These are phyloP conservation scores for Monopterus albus DNA, from an alignment of 2,113 vertebrate genomes.

Conservation along the genomic window DNA sequence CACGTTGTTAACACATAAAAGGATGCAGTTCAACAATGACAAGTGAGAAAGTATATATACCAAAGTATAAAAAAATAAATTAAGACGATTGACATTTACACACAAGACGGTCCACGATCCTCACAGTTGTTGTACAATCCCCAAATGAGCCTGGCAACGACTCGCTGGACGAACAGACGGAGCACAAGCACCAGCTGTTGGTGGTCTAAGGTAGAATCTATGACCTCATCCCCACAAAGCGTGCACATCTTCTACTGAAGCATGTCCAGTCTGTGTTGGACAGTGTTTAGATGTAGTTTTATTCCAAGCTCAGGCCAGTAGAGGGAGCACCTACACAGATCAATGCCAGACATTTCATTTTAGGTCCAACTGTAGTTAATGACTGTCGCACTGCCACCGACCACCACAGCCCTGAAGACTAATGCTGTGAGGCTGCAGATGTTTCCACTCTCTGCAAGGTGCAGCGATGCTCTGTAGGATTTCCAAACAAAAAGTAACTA, in stretches of 20 bases:
- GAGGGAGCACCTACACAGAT: not conserved
- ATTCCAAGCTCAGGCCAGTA: not conserved
- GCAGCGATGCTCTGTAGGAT: not conserved
- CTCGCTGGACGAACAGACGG: not conserved
- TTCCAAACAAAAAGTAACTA: constrained; percentile 6
- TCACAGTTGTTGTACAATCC: constrained; percentile 54
- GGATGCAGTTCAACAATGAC: constrained; percentile 63
- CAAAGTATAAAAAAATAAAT: constrained; percentile 85
- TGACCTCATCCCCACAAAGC: not conserved
- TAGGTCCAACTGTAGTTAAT: constrained; percentile 37
- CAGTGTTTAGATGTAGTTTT: not conserved
- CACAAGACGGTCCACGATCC: constrained; percentile 56
- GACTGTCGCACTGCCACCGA: constrained; percentile 55
- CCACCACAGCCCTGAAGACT: not conserved
- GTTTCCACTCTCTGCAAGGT: not conserved
- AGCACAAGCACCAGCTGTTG: not conserved
- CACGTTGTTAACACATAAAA: constrained; percentile 61
- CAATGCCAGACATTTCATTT: not conserved
- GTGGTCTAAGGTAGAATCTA: not conserved
- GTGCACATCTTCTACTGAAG: not conserved
- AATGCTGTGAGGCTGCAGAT: not conserved
- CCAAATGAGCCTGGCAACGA: constrained; percentile 1
- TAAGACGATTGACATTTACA: constrained; percentile 78
- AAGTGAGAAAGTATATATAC: constrained; percentile 62
- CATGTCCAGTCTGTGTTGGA: too few species aligned